Conservation (phyloP, 2,797 vertebrate species). For the Galaxias olidus region DNA sequence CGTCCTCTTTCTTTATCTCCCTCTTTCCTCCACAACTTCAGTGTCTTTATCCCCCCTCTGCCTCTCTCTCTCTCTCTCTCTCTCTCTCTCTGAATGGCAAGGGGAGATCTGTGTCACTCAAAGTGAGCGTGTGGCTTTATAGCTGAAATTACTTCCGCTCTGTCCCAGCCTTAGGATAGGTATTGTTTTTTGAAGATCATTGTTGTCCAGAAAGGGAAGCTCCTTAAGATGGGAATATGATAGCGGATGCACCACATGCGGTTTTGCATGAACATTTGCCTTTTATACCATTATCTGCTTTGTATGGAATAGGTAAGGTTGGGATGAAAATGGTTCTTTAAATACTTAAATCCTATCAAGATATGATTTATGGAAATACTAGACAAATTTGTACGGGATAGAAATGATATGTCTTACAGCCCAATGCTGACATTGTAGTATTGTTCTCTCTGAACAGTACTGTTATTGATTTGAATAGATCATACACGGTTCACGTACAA, state of each 20-base stretch:
- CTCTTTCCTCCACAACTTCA: background rate
- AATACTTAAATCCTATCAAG: no score
- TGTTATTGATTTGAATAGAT: conserved; percentile 48
- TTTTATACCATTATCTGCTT: no score
- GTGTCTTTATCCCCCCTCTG: conserved; percentile 8
- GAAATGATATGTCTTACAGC: conserved; percentile 30
- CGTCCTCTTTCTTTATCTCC: conserved; percentile 34
- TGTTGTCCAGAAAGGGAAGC: conserved; percentile 44
- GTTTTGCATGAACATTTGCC: conserved; percentile 8
- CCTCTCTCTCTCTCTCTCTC: conserved; percentile 29
- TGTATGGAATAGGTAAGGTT: no score
- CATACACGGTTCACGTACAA: conserved; percentile 40
- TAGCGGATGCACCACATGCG: conserved; percentile 29
- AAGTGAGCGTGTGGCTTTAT: conserved; percentile 60
- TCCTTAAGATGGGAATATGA: conserved; percentile 27
- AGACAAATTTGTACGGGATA: conserved; percentile 56
- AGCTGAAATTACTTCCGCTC: conserved; percentile 63
- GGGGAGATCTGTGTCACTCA: conserved; percentile 49
- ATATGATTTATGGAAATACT: background rate
- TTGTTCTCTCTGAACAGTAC: conserved; percentile 16
- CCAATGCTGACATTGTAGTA: conserved; percentile 32
- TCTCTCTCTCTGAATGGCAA: conserved; percentile 36
- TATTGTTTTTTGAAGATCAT: conserved; percentile 64
- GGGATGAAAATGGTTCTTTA: no score
- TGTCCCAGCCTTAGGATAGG: conserved; percentile 44